Percentiles rank a stretch among this genome's conserved stretches.
These are phyloP conservation scores for Steatocranus sp. DNA, from an alignment of 2,797 vertebrate genomes.

Conservation along the genomic window DNA sequence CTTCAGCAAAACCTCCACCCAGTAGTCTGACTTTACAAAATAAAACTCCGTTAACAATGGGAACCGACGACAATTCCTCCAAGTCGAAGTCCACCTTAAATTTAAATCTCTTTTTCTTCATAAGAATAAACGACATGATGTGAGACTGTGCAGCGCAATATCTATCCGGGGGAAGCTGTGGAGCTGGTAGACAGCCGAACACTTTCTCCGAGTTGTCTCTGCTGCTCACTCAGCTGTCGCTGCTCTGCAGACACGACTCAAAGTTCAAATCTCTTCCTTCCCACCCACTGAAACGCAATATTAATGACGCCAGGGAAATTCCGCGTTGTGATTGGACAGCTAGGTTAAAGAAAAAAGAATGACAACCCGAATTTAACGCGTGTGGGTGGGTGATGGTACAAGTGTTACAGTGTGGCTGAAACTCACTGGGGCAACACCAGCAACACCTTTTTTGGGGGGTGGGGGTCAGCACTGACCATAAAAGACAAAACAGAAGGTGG, in stretches of 20 bases:
- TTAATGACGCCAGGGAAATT: conserved; percentile 11
- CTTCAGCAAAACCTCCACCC: conserved; percentile 86
- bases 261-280: conserved; percentile 52
- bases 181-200: neutral
- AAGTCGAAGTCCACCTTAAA: conserved; percentile 90
- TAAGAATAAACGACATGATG: conserved; percentile 83
- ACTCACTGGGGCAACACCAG: neutral
- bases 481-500: neutral
- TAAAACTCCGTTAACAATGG: conserved; percentile 90
- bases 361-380: neutral
- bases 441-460: neutral
- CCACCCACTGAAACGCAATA: neutral
- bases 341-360: neutral
- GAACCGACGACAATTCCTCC: conserved; percentile 90
- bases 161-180: neutral
- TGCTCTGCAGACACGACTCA: neutral
- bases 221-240: conserved; percentile 16
- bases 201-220: neutral
- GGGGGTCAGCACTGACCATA: neutral
- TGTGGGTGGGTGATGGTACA: neutral
- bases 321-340: conserved; percentile 37
- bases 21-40: conserved; percentile 93
- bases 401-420: neutral
- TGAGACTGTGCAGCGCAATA: neutral
- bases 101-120: conserved; percentile 93